Evolutionary conservation across 2,888 invertebrate genomes (phyloP).

Genomic region (Dynastes maya): DNA sequence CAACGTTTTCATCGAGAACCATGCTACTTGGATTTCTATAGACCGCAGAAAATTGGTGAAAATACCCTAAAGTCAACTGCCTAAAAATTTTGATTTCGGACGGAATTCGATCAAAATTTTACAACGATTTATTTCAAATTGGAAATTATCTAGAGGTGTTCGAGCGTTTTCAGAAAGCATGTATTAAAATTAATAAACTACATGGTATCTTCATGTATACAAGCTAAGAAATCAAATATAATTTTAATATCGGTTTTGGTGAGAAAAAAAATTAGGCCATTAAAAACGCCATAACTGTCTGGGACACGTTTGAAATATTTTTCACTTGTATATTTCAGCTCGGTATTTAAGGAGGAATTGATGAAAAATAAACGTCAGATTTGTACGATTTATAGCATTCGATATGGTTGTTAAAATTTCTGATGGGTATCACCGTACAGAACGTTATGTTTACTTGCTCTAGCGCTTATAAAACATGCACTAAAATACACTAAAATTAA

Average conservation of each 20-base stretch:
- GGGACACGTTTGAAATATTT: background rate
- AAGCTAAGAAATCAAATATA: background rate
- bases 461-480: conserved; percentile 8
- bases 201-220: background rate
- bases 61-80: too few species aligned
- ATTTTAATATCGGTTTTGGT: too few species aligned
- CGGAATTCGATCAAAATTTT: too few species aligned
- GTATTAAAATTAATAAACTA: too few species aligned
- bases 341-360: background rate
- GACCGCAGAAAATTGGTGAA: too few species aligned
- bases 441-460: background rate
- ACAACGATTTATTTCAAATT: too few species aligned
- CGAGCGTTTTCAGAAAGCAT: too few species aligned
- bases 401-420: conserved; percentile 11
- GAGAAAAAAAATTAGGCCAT: background rate
- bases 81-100: too few species aligned
- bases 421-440: conserved; percentile 1
- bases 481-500: conserved; percentile 32
- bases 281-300: background rate
- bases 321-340: background rate
- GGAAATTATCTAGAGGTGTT: too few species aligned
- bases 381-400: background rate
- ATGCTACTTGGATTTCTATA: too few species aligned
- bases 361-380: conserved; percentile 14
- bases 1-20: too few species aligned